phyloP scores from a whole-genome alignment of 2,797 vertebrate genomes.

The Valencia hispanica region DNA sequence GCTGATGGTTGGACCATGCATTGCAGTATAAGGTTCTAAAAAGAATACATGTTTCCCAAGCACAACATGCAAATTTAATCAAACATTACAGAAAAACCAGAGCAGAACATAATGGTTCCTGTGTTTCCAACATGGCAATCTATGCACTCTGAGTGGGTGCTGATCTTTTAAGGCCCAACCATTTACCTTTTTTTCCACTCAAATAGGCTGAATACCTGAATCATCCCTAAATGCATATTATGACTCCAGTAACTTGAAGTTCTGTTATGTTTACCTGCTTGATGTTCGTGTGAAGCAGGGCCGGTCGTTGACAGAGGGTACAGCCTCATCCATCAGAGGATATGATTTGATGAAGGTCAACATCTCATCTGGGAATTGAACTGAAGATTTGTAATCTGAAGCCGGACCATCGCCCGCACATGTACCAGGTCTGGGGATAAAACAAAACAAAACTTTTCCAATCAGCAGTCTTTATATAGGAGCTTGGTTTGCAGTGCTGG shows the following conservation, averaged over 20 bases:
- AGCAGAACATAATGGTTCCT: background rate
- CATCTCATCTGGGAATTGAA: slow-evolving; percentile 92
- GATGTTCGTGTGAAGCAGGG: slow-evolving; percentile 93
- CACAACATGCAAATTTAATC: background rate
- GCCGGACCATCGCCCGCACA: slow-evolving; percentile 91
- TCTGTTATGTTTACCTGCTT: slow-evolving; percentile 83
- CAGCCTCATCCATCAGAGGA: slow-evolving; percentile 92
- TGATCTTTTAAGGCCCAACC: background rate
- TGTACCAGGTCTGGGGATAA: slow-evolving; percentile 85
- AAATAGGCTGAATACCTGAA: background rate
- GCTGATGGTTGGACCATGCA: background rate
- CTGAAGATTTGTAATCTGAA: slow-evolving; percentile 88
- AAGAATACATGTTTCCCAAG: background rate
- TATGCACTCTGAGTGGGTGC: background rate
- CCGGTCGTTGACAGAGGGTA: slow-evolving; percentile 85
- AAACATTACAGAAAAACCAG: background rate
- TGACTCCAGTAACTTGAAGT: background rate
- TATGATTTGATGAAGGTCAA: slow-evolving; percentile 93
- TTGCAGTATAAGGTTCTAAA: background rate
- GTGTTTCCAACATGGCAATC: background rate
- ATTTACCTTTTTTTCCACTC: background rate
- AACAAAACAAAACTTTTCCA: background rate
- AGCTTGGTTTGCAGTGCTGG: too few relatives aligned
- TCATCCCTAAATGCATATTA: background rate
- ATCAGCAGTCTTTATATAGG: background rate